Evolutionary conservation across 2,797 vertebrate species (phyloP).

Genomic region (Ctenopoma kingsleyae): DNA sequence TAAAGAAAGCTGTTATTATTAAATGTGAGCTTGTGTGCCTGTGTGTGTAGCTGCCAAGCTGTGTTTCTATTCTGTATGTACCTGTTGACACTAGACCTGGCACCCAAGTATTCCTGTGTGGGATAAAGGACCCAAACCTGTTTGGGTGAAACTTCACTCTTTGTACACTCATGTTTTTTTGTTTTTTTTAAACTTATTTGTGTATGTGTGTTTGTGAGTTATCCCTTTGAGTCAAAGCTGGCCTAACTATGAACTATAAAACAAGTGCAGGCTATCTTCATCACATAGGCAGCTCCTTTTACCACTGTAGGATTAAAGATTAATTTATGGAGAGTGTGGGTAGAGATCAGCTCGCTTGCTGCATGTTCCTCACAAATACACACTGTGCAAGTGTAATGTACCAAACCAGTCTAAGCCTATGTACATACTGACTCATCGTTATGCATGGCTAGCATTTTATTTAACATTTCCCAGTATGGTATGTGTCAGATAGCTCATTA

Average conservation of each 20-base stretch:
- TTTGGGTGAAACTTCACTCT: constrained; percentile 63
- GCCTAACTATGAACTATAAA: constrained; percentile 19
- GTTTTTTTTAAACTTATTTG: not conserved
- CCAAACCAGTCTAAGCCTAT: constrained; percentile 34
- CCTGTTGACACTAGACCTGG: constrained; percentile 71
- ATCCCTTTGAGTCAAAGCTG: not conserved
- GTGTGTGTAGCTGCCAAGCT: constrained; percentile 12
- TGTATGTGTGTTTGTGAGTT: not conserved
- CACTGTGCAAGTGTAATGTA: constrained; percentile 37
- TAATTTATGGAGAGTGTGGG: constrained; percentile 58
- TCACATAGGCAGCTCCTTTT: constrained; percentile 47
- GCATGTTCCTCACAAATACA: constrained; percentile 36
- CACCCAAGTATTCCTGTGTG: constrained; percentile 33
- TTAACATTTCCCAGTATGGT: constrained; percentile 60
- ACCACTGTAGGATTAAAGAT: constrained; percentile 70
- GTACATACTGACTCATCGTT: constrained; percentile 64
- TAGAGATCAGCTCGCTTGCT: constrained; percentile 61
- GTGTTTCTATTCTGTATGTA: constrained; percentile 59
- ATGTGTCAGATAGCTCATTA: constrained; percentile 66
- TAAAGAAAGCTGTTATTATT: constrained; percentile 2
- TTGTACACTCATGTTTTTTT: constrained; percentile 6
- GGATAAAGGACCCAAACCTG: constrained; percentile 62
- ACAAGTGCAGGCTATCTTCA: constrained; percentile 39
- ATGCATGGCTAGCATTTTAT: constrained; percentile 51
- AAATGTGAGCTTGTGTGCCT: constrained; percentile 8